Evolutionary conservation across 2,888 invertebrate genomes (phyloP).

Genomic region (Orchesellides sinensis): DNA sequence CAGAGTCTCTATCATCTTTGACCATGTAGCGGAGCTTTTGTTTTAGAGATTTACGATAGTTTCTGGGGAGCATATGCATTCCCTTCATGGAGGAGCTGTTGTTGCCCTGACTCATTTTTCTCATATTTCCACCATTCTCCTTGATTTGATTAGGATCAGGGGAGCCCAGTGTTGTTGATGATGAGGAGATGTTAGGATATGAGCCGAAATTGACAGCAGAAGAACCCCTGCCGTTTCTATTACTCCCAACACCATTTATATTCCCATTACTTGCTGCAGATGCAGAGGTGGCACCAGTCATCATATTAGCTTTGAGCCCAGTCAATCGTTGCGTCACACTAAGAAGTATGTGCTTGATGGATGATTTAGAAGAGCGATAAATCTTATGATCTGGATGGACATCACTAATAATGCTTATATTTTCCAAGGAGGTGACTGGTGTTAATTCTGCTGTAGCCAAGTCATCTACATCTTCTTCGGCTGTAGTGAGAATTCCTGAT

Average conservation of each 20-base stretch:
- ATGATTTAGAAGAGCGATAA: constrained; percentile 80
- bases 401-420: constrained; percentile 80
- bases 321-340: constrained; percentile 75
- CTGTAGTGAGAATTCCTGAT: constrained; percentile 69
- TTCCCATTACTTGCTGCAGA: constrained; percentile 22
- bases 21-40: constrained; percentile 76
- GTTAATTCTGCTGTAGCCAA: constrained; percentile 77
- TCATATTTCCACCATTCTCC: constrained; percentile 65
- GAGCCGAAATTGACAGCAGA: constrained; percentile 70
- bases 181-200: constrained; percentile 70
- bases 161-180: constrained; percentile 55
- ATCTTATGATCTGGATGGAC: constrained; percentile 89
- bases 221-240: constrained; percentile 41
- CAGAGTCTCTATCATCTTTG: constrained; percentile 74
- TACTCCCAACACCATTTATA: not conserved
- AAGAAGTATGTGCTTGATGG: constrained; percentile 75
- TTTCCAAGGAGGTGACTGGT: constrained; percentile 78
- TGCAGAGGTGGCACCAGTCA: constrained; percentile 67
- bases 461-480: constrained; percentile 76
- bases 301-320: constrained; percentile 73
- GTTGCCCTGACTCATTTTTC: constrained; percentile 74
- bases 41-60: constrained; percentile 77
- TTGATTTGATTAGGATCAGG: constrained; percentile 61
- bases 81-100: constrained; percentile 36
- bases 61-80: constrained; percentile 75